These are phyloP conservation scores for Dicaeum eximium DNA, from an alignment of 2,113 vertebrate species.

Conservation along the genomic window DNA sequence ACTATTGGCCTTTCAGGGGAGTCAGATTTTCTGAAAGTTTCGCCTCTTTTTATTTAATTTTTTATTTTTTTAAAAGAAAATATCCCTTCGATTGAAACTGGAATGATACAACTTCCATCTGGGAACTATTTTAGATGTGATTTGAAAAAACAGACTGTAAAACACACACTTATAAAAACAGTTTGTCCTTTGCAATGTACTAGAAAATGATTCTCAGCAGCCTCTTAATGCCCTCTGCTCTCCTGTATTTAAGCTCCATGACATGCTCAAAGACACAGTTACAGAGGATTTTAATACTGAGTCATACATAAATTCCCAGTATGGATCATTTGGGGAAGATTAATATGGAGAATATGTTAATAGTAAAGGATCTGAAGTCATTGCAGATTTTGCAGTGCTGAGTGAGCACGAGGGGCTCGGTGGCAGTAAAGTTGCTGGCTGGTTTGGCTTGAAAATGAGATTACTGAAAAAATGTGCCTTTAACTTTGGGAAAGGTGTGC, in stretches of 20 bases:
- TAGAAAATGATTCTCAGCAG: slow-evolving; percentile 16
- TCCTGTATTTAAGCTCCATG: not conserved
- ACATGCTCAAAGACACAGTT: not conserved
- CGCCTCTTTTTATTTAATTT: not conserved
- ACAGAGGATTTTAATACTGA: not conserved
- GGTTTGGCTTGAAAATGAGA: not conserved
- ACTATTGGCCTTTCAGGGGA: not conserved
- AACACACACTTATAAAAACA: not conserved
- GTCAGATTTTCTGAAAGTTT: not conserved
- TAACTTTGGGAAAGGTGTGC: rapidly evolving
- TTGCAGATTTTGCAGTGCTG: not conserved
- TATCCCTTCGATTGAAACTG: not conserved
- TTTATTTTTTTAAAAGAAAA: not conserved
- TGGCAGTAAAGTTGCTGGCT: not conserved
- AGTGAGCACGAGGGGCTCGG: not conserved
- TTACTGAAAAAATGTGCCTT: not conserved
- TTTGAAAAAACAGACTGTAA: slow-evolving; percentile 37
- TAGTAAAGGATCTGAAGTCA: not conserved
- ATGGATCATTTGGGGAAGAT: slow-evolving; percentile 27
- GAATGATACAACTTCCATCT: not conserved
- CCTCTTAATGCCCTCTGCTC: not conserved
- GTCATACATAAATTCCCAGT: not conserved
- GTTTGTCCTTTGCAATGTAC: slow-evolving; percentile 9
- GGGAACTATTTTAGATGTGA: slow-evolving; percentile 18
- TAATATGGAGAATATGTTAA: not conserved